Evolutionary conservation across 2,888 invertebrate species (phyloP), one percentile per base, ranked within the genome.

Genomic region (Melieria crassipennis): DNA sequence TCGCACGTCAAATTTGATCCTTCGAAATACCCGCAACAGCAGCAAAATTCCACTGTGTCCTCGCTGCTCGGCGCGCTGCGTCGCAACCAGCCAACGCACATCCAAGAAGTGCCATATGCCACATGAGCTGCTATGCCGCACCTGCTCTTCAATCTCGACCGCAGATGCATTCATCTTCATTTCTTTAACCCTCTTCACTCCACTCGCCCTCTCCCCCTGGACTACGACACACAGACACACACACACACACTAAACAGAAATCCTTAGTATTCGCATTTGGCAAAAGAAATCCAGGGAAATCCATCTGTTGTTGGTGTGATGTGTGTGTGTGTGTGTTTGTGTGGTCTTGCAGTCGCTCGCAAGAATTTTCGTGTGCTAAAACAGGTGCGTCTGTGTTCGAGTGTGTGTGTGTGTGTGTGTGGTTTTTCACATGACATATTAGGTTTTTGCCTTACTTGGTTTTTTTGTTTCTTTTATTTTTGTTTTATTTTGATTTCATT

Each of bases 131-230:
- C 30, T 30, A 30, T 30, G 30, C 30, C 30, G 45, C 9, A 10
- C 57, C 10, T 47, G 16, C n/a, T 10, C 63, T 58, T 57, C 69
- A 69, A 69, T 69, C 80, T 78, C 76, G 78, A 78, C 83, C 81
- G 78, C 75, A 75, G 80, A 79, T 82, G 82, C 83, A 81, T 81
- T 82, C 82, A 82, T 82, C 82, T 82, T 81, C 80, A 82, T 82
- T 80, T 81, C 79, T 72, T 71, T 70, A 47, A 43, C 62, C 10
- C 48, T 5, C 58, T 4, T 42, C 6, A n/a, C 10, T 7, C 5
- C 30, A 1, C 30, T 30, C 30, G 30, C 30, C 30, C 30, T 2
- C 30, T 30, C 30, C 30, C 30, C 2, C 30, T 30, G 30, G 30
- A 30, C 30, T 2, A 3, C 50, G 45, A 65, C 52, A 30, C 47